Evolutionary conservation across 2,797 vertebrate species (phyloP).

Genomic region (Falco biarmicus): DNA sequence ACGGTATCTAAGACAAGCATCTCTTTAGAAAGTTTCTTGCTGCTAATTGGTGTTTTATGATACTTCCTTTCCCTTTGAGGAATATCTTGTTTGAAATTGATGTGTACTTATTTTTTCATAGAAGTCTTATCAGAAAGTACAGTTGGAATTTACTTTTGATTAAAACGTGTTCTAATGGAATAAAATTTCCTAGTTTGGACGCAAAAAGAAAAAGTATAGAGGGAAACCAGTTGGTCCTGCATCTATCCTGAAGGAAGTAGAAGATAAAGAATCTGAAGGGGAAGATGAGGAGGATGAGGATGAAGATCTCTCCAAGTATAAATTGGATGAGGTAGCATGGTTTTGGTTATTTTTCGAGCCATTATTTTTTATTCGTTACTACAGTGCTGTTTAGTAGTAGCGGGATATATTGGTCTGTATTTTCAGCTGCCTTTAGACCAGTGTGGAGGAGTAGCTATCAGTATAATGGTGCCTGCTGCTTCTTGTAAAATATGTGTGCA

Average conservation of each 20-base stretch:
- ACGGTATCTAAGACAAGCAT: rapidly evolving
- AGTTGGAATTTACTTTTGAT: not conserved
- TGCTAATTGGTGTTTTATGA: not conserved
- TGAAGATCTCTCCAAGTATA: constrained; percentile 97
- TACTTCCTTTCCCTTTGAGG: not conserved
- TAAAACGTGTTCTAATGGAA: not conserved
- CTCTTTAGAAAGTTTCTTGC: not conserved
- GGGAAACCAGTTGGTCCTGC: constrained; percentile 85
- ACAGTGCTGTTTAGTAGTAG: not conserved
- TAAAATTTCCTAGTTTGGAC: constrained; percentile 86
- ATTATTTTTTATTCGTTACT: not conserved
- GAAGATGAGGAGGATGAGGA: constrained; percentile 91
- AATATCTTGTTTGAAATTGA: not conserved
- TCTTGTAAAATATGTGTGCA: not conserved
- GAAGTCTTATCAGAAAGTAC: not conserved
- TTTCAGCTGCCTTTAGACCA: not conserved
- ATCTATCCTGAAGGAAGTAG: constrained; percentile 82
- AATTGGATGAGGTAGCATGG: constrained; percentile 89
- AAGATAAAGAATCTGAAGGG: constrained; percentile 87
- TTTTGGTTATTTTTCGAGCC: rapidly evolving
- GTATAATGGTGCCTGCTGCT: rapidly evolving
- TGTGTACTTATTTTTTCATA: not conserved
- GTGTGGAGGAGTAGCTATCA: not conserved
- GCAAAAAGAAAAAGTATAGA: constrained; percentile 98
- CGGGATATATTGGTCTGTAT: not conserved